Evolutionary conservation across 2,113 vertebrate species (phyloP).

Genomic region (Pseudonaja textilis): DNA sequence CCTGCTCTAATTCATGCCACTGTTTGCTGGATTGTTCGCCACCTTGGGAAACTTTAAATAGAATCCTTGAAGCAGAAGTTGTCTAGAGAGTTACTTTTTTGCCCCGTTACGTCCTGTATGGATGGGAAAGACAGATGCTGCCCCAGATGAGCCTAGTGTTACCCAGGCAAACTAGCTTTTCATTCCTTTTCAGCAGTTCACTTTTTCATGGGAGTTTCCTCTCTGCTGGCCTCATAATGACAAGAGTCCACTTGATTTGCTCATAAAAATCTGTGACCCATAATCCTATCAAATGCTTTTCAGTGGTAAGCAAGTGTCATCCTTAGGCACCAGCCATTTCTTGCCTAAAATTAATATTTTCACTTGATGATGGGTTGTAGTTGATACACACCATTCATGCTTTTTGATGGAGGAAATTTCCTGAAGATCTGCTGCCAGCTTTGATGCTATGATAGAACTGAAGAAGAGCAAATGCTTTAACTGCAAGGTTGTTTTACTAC

Average conservation of each 20-base stretch:
- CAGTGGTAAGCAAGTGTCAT: constrained; percentile 61
- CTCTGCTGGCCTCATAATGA: constrained; percentile 54
- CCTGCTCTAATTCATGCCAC: constrained; percentile 8
- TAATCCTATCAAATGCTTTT: constrained; percentile 51
- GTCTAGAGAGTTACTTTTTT: constrained; percentile 41
- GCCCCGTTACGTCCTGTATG: constrained; percentile 14
- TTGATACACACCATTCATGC: constrained; percentile 47
- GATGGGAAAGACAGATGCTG: constrained; percentile 33
- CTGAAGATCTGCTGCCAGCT: constrained; percentile 53
- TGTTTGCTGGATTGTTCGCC: background rate
- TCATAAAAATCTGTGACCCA: constrained; percentile 63
- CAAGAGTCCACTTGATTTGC: constrained; percentile 58
- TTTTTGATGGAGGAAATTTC: constrained; percentile 31
- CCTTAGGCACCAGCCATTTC: constrained; percentile 6
- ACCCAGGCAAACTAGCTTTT: constrained; percentile 39
- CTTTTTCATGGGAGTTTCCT: constrained; percentile 28
- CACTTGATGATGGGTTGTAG: constrained; percentile 33
- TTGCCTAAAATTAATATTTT: constrained; percentile 43
- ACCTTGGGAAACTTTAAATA: background rate
- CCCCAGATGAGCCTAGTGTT: constrained; percentile 20
- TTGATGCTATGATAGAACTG: constrained; percentile 57
- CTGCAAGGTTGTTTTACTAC: constrained; percentile 47
- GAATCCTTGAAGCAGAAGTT: constrained; percentile 40
- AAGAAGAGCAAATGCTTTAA: constrained; percentile 52
- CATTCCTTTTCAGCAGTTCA: constrained; percentile 61